A percentile compares a stretch with the other conserved stretches of the same genome.
These are phyloP conservation scores for Zophobas morio DNA, from an alignment of 1,140 invertebrate species.

Conservation along the genomic window DNA sequence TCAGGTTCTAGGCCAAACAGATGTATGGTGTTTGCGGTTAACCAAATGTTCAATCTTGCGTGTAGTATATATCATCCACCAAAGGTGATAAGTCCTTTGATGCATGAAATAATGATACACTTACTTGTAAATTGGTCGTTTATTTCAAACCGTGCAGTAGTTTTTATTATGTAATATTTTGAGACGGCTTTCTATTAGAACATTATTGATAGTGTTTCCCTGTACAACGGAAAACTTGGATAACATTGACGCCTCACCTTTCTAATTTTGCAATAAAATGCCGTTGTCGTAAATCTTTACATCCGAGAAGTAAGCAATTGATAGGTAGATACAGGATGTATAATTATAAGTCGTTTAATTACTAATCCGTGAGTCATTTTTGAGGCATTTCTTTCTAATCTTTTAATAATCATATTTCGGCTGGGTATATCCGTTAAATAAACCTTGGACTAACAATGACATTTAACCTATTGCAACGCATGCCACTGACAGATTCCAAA, in stretches of 20 bases:
- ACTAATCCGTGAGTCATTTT: neutral
- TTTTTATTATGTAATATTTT: slow-evolving; percentile 8
- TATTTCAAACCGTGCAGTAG: slow-evolving; percentile 7
- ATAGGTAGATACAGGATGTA: neutral
- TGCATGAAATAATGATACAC: slow-evolving; percentile 4
- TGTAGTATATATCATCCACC: neutral
- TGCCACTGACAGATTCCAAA: neutral
- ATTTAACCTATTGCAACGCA: slow-evolving; percentile 9
- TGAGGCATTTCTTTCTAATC: neutral
- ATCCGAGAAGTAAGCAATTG: slow-evolving; percentile 2
- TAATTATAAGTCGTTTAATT: slow-evolving; percentile 11
- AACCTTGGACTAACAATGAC: slow-evolving; percentile 16
- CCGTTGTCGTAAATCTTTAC: slow-evolving; percentile 21
- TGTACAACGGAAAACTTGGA: slow-evolving; percentile 18
- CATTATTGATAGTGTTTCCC: slow-evolving; percentile 11
- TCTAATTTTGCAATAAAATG: slow-evolving; percentile 32
- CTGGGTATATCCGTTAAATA: neutral
- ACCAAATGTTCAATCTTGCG: slow-evolving; percentile 4
- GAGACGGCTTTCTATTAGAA: slow-evolving; percentile 23
- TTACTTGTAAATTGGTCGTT: neutral
- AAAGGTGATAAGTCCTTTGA: neutral
- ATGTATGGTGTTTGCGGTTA: neutral
- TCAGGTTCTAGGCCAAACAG: neutral
- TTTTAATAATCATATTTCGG: neutral
- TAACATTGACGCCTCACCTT: slow-evolving; percentile 35